Base-by-base conservation (phyloP, 2,113 vertebrate genomes). In the Bufo bufo region DNA sequence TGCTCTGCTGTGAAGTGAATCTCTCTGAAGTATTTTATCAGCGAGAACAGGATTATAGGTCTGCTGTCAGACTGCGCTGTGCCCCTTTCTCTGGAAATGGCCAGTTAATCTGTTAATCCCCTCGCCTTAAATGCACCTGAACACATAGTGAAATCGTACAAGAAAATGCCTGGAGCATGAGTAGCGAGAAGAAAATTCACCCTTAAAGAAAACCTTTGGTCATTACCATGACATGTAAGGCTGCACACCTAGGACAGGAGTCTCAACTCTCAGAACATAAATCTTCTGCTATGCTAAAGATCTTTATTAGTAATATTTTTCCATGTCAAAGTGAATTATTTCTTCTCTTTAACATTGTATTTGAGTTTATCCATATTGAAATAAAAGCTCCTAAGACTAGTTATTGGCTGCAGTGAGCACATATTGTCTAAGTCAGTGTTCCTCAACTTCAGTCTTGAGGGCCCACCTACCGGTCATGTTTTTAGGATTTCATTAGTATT, bases 71-170 rank as follows among this genome's bases (percentile, higher is more conserved):
- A 49, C 82, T 84, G 20, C 23, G 49, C 43, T 45, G 0, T 77
- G 84, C 56, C 72, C 66, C 74, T 45, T 77, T 77, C 84, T 77
- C 58, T 63, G 74, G 56, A 77, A 86, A 86, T 77, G 84, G 72
- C 58, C 84, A 50, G 72, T 45, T 86, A 77, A 86, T 77, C 84
- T 86, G 74, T 63, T 86, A 86, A 86, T 86, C 84, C 84, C 20
- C 58, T 78, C 0, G 20, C 82, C 56, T 86, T 47, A 77, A 77
- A 86, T 49, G 58, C 45, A 63, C 72, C 84, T 86, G 58, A 86
- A 77, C 54, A 86, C 84, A 50, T 50, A n/a, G 72, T 23, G 56
- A 77, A 77, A 23, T 52, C 47, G 10, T 58, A 50, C 43, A 77
- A 50, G 50, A 61, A 75, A 63, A 61, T 65, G 54, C 54, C 58